Base-by-base conservation (phyloP, 2,797 vertebrate species). In the Cyclura pinguis region DNA sequence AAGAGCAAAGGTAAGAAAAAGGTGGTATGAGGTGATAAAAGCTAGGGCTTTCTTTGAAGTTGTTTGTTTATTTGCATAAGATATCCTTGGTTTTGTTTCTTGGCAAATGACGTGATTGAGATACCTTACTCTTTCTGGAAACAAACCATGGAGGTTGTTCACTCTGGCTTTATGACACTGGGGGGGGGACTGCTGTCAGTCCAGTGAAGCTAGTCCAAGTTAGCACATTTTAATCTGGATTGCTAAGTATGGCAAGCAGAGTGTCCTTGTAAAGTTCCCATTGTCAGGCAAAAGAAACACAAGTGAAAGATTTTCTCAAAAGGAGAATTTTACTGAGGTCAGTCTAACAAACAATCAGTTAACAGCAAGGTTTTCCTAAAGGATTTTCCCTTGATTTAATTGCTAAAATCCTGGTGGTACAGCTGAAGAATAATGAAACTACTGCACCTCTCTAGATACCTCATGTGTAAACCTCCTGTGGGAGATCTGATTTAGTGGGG, bases 1-100 rank as follows among this genome's bases (percentile, higher is more conserved):
- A 99, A 98, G 95, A 98, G 97, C 96, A 99, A 98, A 98, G 99
- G 99, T 99, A 97, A 97, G 88, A 74, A 29, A 80, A 57, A 38
- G 76, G 27, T 55, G 52, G 1, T 64, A 18, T 42, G 29, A 29
- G 22, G 6, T 24, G 80, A 72, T 29, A 22, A 64, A 77, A 35
- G 4, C 42, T 77, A 22, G 29, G 52, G 27, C 38, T 73, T 29
- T 8, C 32, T 69, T 29, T 38, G 42, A 29, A 16, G n/a, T 14
- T 22, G 32, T 38, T 38, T 83, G 7, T 9, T 47, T 18, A n/a
- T 5, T 29, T 73, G 29, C 20, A 1, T 57, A 57, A 12, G 87
- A 18, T 62, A 7, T 50, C 32, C 10, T 77, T 22, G 55, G 24
- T 38, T 84, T 89, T 77, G 69, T 24, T 29, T 76, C 55, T 6